Evolutionary conservation across 2,888 invertebrate species (phyloP), one percentile per base, ranked within the genome.

Genomic region (Actias luna): DNA sequence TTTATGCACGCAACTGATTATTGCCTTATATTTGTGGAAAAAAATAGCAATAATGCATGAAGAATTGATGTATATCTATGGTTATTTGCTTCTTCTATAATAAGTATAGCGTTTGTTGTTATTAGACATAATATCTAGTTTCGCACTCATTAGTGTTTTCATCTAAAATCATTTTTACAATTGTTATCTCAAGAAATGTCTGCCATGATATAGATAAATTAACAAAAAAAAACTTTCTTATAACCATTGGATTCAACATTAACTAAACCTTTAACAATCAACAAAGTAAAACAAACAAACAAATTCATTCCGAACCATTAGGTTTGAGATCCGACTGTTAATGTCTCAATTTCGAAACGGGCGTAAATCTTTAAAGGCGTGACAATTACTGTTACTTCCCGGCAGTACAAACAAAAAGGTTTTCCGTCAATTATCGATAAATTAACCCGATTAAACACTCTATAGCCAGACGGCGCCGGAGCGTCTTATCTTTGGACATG

Each of bases 361-460:
- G 88, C 92, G 92, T 92, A 92, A 92, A 92, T 92, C 92, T 91
- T 92, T 88, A 90, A 89, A 92, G 92, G 92, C 92, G 92, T 92
- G 92, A 92, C 92, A 92, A 92, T 92, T 90, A 90, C 92, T 92
- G 92, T 92, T 92, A 90, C 89, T 92, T 91, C 83, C 92, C 89
- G 87, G 87, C 88, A 89, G 86, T 88, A 90, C 92, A 91, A 92
- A 92, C 91, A 91, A 91, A 92, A 92, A 92, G 92, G 90, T 85
- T 91, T 89, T 88, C 89, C 92, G 92, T 91, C 92, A 91, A 92
- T 92, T 92, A 92, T 92, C 91, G 92, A 92, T 92, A 92, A 92
- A 92, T 92, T 92, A 92, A 92, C 91, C 89, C 89, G 92, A 92
- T 92, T 92, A 92, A 89, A 85, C 87, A 88, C 82, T 88, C 84